Conservation (phyloP, 1,140 invertebrate species). For the Watersipora subatra region DNA sequence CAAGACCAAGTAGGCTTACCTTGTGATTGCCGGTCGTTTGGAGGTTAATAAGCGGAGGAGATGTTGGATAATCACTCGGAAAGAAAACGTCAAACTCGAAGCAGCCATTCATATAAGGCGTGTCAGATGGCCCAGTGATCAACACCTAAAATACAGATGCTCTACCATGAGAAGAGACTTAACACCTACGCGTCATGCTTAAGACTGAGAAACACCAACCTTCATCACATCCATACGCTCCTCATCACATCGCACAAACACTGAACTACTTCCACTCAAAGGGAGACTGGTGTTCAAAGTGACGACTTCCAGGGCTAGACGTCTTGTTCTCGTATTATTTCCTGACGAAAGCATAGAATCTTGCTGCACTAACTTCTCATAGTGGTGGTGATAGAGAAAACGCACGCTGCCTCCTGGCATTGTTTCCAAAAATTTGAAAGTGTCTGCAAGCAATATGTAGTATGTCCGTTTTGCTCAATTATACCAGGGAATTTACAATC, state of each 20-base stretch:
- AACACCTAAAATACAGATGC: too few species aligned
- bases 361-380: slow-evolving; percentile 47
- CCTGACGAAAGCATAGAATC: background rate
- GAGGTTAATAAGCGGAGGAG: slow-evolving; percentile 63
- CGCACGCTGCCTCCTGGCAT: slow-evolving; percentile 50
- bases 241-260: slow-evolving; percentile 88
- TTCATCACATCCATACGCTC: slow-evolving; percentile 90
- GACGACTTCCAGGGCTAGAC: slow-evolving; percentile 86
- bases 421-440: background rate
- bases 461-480: too few species aligned
- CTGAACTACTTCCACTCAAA: slow-evolving; percentile 79
- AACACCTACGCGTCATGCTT: too few species aligned
- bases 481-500: too few species aligned
- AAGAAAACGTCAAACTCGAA: slow-evolving; percentile 47
- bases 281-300: slow-evolving; percentile 86
- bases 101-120: slow-evolving; percentile 43
- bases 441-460: background rate
- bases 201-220: too few species aligned
- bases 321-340: slow-evolving; percentile 56
- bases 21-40: slow-evolving; percentile 79
- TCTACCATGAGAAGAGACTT: too few species aligned
- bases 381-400: slow-evolving; percentile 78
- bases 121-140: slow-evolving; percentile 55
- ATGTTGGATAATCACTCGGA: slow-evolving; percentile 42
- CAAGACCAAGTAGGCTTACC: too few species aligned